Evolutionary conservation across 2,888 invertebrate species (phyloP).

Genomic region (Heliconius ismenius): DNA sequence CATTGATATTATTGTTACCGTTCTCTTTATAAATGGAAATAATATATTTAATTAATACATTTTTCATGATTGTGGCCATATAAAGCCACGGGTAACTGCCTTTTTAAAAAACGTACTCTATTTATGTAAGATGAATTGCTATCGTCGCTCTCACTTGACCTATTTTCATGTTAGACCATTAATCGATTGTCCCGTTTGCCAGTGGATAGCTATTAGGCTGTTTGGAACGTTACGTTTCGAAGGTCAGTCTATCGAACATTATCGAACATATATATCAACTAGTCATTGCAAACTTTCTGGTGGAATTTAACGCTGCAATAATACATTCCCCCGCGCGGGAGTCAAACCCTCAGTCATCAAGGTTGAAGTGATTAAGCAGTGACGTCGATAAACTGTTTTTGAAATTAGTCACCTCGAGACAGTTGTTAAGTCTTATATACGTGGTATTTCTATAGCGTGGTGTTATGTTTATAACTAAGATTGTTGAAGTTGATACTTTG

Average conservation of each 20-base stretch:
- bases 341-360: too few species aligned
- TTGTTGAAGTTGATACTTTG: too few species aligned
- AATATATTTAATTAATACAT: neutral
- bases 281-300: neutral
- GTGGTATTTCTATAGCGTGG: too few species aligned
- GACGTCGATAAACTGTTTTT: neutral
- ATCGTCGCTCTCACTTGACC: conserved; percentile 13
- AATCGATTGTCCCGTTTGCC: conserved; percentile 3
- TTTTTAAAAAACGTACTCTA: neutral
- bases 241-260: neutral
- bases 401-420: neutral
- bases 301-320: neutral
- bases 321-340: too few species aligned
- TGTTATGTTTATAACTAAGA: too few species aligned
- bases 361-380: neutral
- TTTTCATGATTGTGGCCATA: neutral
- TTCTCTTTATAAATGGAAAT: neutral
- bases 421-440: too few species aligned
- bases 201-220: neutral
- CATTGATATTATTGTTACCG: too few species aligned
- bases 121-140: neutral
- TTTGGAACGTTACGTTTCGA: neutral
- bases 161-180: conserved; percentile 9
- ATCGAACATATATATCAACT: too few species aligned
- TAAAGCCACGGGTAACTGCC: too few species aligned